Percentiles rank a stretch among this genome's conserved stretches.
These are phyloP conservation scores for Sitobion miscanthi DNA, from an alignment of 1,140 invertebrate genomes.

Conservation along the genomic window DNA sequence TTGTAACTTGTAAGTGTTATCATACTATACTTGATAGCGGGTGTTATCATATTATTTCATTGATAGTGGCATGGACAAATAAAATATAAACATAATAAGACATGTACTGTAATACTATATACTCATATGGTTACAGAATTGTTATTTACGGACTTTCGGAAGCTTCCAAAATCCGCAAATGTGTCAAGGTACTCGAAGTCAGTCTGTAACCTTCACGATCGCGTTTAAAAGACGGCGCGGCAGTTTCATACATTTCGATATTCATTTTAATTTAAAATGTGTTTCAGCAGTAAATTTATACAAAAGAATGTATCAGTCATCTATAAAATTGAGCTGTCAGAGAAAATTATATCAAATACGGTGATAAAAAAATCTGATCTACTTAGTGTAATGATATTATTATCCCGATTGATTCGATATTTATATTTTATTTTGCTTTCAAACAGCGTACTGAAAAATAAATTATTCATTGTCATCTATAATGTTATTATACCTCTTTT, in stretches of 20 bases:
- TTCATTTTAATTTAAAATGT: slow-evolving; percentile 34
- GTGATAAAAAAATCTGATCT: slow-evolving; percentile 15
- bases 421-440: not conserved
- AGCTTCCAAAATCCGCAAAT: no score
- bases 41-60: no score
- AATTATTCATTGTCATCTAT: not conserved
- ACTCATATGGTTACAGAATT: no score
- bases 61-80: no score
- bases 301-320: not conserved
- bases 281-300: not conserved
- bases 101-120: no score
- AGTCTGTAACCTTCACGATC: no score
- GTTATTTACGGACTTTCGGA: no score
- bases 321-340: slow-evolving; percentile 12
- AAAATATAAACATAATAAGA: no score
- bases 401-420: not conserved
- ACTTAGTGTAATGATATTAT: slow-evolving; percentile 11
- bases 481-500: not conserved
- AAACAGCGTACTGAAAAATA: not conserved
- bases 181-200: no score
- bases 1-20: no score
- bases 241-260: not conserved
- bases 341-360: slow-evolving; percentile 1
- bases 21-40: no score
- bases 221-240: no score